Evolutionary conservation across 2,888 invertebrate species (phyloP).

Genomic region (Drosophila formosana): DNA sequence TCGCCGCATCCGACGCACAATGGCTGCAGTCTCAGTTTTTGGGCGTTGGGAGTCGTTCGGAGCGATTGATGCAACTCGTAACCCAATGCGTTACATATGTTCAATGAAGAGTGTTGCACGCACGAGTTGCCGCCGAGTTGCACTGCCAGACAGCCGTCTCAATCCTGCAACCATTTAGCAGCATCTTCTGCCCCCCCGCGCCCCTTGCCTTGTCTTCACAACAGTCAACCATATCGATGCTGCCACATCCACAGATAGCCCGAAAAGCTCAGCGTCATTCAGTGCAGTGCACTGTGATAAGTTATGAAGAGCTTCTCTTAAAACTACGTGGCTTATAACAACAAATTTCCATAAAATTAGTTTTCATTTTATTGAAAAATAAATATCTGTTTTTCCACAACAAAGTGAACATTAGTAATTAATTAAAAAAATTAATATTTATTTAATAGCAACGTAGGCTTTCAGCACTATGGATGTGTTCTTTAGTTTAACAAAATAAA

Average conservation of each 20-base stretch:
- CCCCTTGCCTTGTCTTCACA: not conserved
- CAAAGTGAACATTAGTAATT: too few relatives aligned
- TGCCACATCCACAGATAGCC: slow-evolving; percentile 23
- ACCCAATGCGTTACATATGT: slow-evolving; percentile 70
- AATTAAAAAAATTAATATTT: too few relatives aligned
- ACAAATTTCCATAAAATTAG: not conserved
- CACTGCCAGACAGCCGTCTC: slow-evolving; percentile 18
- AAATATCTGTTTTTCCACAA: too few relatives aligned
- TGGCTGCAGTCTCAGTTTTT: slow-evolving; percentile 28
- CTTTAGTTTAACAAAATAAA: too few relatives aligned
- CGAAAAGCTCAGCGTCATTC: slow-evolving; percentile 16
- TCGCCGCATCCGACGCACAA: slow-evolving; percentile 68
- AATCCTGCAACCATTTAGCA: slow-evolving; percentile 5
- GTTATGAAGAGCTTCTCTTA: not conserved
- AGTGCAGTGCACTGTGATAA: slow-evolving; percentile 27
- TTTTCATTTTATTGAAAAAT: not conserved
- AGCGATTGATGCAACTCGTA: slow-evolving; percentile 42
- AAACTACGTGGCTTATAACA: too few relatives aligned
- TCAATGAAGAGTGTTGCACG: slow-evolving; percentile 70
- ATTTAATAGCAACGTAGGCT: too few relatives aligned
- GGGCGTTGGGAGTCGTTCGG: not conserved
- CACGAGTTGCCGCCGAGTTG: slow-evolving; percentile 47
- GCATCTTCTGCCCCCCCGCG: not conserved
- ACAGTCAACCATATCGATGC: not conserved
- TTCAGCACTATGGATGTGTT: too few relatives aligned